Evolutionary conservation across 2,888 invertebrate genomes (phyloP), one percentile per base, ranked within the genome.

Genomic region (Trichacis sp.): DNA sequence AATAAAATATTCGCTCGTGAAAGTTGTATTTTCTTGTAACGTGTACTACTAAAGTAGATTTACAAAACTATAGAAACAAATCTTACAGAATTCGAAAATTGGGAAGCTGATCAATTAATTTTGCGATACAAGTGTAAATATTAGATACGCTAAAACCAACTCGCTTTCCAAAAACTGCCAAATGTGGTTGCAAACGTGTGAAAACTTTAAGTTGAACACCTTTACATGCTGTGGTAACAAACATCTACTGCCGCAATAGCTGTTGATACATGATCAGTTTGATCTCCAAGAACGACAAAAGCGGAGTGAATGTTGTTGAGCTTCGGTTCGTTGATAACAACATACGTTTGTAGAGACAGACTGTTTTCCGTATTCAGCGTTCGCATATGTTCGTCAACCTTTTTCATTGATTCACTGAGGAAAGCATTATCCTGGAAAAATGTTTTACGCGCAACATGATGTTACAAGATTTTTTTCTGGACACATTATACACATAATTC

Each of bases 101-200:
- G 20, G 6, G n/a, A 45, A 49, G 12, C 14, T n/a, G 11, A 24
- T 63, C 48, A 45, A 63, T 58, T 9, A 63, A n/a, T 17, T 17
- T 11, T 9, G 53, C 9, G 8, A 63, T 52, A 19, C 30, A 19
- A 9, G 36, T 14, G 45, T 60, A 61, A 14, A 48, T 11, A 43
- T 60, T 30, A 2, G 9, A 6, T 0, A 51, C 45, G 11, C 55
- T 42, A 18, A 48, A 47, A 11, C 40, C 29, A 30, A 33, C 36
- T 46, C 38, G 36, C 17, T 30, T 40, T 65, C 65, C 2, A 65
- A 29, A 48, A 52, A 64, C 18, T 64, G 59, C 64, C 65, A 65
- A 9, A 65, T 53, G 42, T 65, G 65, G 12, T 43, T 53, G 20
- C 43, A 61, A 19, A 49, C 29, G 11, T 20, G 6, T 2, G 57